Evolutionary conservation across 1,140 invertebrate species (phyloP).

Genomic region (Microplitis mediator): DNA sequence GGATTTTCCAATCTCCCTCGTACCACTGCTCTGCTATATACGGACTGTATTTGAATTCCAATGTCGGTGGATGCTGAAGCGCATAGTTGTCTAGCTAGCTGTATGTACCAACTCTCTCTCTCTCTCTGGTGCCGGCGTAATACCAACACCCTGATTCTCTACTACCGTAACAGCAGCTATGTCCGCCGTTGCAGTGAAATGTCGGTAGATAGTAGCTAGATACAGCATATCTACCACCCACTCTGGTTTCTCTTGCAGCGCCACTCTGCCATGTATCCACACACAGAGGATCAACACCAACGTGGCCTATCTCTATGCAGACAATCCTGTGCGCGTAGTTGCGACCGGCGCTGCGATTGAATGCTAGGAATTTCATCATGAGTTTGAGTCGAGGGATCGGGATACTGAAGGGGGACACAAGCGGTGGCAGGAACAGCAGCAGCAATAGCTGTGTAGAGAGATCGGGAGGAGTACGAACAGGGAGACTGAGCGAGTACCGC

Average conservation of each 20-base stretch:
- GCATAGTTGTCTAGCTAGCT: not conserved
- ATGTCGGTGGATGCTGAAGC: constrained; percentile 2
- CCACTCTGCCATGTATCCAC: constrained; percentile 3
- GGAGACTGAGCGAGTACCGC: constrained; percentile 46
- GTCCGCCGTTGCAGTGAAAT: constrained; percentile 5
- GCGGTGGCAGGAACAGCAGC: too few relatives aligned
- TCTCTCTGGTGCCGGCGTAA: not conserved
- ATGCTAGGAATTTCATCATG: constrained; percentile 64
- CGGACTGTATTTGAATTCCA: constrained; percentile 51
- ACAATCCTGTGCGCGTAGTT: constrained; percentile 39
- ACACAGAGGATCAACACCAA: constrained; percentile 8
- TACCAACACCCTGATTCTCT: constrained; percentile 4
- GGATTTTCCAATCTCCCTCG: constrained; percentile 53
- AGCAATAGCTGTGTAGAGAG: constrained; percentile 3
- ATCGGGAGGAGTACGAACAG: constrained; percentile 29
- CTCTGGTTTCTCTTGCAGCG: constrained; percentile 1
- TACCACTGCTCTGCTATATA: not conserved
- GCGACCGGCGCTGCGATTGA: constrained; percentile 59
- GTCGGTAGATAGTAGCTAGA: not conserved
- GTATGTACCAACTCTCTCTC: not conserved
- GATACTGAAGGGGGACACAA: constrained; percentile 36
- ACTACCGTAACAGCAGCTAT: constrained; percentile 10
- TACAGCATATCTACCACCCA: not conserved
- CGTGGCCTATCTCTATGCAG: constrained; percentile 5
- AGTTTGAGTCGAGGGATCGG: constrained; percentile 51